phyloP scores from a whole-genome alignment of 2,113 vertebrate species.

The Solenodon paradoxus region DNA sequence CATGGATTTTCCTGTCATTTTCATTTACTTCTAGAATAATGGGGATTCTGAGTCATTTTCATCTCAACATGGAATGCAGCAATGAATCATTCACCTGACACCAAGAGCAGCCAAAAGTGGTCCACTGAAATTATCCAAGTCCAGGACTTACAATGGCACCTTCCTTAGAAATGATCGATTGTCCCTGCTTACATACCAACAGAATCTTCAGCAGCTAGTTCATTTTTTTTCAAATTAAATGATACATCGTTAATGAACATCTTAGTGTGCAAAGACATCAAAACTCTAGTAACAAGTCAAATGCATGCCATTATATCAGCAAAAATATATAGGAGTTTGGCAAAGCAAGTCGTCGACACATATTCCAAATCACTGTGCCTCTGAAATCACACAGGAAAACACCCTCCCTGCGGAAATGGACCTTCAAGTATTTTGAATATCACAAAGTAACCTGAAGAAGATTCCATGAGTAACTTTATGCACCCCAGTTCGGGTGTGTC shows the following conservation, averaged over 20 bases:
- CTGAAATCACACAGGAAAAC: background rate
- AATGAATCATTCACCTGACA: background rate
- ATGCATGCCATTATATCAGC: background rate
- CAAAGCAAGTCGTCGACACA: background rate
- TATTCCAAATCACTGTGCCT: background rate
- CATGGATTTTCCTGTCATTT: background rate
- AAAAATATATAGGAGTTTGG: background rate
- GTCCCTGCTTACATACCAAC: background rate
- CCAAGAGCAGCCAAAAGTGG: background rate
- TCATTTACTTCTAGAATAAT: conserved; percentile 23
- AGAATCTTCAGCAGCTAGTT: background rate
- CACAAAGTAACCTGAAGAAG: background rate
- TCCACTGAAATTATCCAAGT: background rate
- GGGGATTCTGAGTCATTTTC: background rate
- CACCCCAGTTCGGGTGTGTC: background rate
- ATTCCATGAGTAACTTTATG: background rate
- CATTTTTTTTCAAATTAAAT: background rate
- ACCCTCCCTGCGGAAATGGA: background rate
- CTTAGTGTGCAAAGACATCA: background rate
- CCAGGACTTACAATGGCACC: background rate
- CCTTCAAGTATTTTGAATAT: background rate
- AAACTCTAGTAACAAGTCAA: background rate
- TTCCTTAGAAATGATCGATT: background rate
- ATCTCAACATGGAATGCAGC: background rate
- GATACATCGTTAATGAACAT: background rate